These are phyloP conservation scores for Sebastes minor DNA, from an alignment of 2,797 vertebrate species.

Conservation along the genomic window DNA sequence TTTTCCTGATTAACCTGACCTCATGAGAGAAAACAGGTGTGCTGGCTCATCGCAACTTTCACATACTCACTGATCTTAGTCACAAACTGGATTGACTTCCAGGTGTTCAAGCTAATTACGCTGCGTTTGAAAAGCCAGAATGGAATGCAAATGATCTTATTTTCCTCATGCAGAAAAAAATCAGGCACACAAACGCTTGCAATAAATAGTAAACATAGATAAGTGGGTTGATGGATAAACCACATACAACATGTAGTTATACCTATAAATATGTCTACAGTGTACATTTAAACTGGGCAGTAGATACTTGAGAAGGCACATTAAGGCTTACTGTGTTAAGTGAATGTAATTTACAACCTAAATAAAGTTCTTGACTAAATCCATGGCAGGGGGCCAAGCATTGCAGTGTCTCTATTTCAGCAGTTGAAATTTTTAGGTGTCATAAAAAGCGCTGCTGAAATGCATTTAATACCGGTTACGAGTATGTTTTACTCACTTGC, in stretches of 20 bases:
- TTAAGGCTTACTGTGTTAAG: background rate
- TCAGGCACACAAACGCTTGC: background rate
- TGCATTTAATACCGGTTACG: background rate
- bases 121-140: background rate
- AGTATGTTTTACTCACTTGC: background rate
- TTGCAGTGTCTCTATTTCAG: background rate
- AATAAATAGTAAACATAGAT: slow-evolving; percentile 6
- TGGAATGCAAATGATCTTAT: background rate
- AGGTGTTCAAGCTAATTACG: slow-evolving; percentile 3
- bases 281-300: background rate
- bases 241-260: background rate
- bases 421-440: background rate
- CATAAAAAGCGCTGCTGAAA: too few species aligned
- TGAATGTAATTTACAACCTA: background rate
- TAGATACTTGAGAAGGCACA: background rate
- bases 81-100: background rate
- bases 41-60: slow-evolving; percentile 1
- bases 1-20: slow-evolving; percentile 2
- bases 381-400: background rate
- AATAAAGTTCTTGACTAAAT: background rate
- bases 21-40: slow-evolving; percentile 21
- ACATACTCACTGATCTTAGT: slow-evolving; percentile 5
- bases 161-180: background rate
- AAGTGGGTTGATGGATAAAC: background rate
- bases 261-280: slow-evolving; percentile 14